Evolutionary conservation across 2,113 vertebrate species (phyloP).

Genomic region (Meriones unguiculatus): DNA sequence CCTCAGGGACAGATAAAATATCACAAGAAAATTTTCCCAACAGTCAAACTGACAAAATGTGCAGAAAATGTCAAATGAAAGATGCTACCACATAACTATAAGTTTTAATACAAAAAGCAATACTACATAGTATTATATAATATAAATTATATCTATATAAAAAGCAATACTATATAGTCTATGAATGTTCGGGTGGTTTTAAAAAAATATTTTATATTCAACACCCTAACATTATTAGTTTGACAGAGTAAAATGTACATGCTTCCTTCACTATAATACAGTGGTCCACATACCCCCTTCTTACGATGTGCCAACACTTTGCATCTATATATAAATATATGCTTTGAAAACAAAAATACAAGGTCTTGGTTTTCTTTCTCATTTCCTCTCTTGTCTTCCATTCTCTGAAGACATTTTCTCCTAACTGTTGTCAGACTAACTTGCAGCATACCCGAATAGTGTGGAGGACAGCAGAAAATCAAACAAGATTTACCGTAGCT

Average conservation of each 20-base stretch:
- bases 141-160: not conserved
- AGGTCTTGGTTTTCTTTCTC: slow-evolving; percentile 58
- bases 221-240: slow-evolving; percentile 85
- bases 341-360: slow-evolving; percentile 5
- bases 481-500: not conserved
- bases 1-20: not conserved
- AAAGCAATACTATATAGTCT: not conserved
- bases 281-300: slow-evolving; percentile 65
- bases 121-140: not conserved
- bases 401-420: slow-evolving; percentile 19
- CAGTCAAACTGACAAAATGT: not conserved
- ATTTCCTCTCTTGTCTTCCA: slow-evolving; percentile 41
- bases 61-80: not conserved
- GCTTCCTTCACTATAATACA: slow-evolving; percentile 79
- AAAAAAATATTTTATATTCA: slow-evolving; percentile 48
- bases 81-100: not conserved
- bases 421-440: slow-evolving; percentile 19
- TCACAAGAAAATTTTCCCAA: not conserved
- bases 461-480: not conserved
- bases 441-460: slow-evolving; percentile 38
- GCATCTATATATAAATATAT: slow-evolving; percentile 64
- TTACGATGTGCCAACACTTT: slow-evolving; percentile 71
- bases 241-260: slow-evolving; percentile 79
- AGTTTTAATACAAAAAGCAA: not conserved
- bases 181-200: not conserved